phyloP scores from a whole-genome alignment of 2,888 invertebrate genomes.

The Patella depressa region DNA sequence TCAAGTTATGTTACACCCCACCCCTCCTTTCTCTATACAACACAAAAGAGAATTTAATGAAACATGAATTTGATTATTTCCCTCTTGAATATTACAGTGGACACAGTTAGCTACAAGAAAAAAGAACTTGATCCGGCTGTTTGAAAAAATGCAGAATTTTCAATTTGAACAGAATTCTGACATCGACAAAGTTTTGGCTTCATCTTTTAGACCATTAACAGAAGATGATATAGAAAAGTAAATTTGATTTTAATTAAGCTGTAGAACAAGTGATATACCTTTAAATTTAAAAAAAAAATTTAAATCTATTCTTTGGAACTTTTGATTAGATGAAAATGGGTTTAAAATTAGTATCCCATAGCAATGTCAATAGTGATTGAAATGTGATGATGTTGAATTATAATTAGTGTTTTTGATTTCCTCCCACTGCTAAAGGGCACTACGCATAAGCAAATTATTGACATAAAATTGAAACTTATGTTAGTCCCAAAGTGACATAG shows the following conservation, averaged over 20 bases:
- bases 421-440: too few species aligned
- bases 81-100: conserved; percentile 54
- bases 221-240: conserved; percentile 80
- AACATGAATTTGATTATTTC: background rate
- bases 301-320: too few species aligned
- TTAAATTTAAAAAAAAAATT: background rate
- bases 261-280: background rate
- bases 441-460: too few species aligned
- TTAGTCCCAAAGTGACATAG: too few species aligned
- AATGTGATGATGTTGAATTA: too few species aligned
- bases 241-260: background rate
- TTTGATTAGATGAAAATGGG: too few species aligned
- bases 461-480: too few species aligned
- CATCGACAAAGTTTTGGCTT: conserved; percentile 87
- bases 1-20: too few species aligned
- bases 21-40: too few species aligned
- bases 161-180: conserved; percentile 86
- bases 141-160: conserved; percentile 92
- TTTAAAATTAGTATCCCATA: background rate
- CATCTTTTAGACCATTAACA: conserved; percentile 84
- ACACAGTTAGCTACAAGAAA: conserved; percentile 88
- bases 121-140: conserved; percentile 83
- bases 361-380: too few species aligned
- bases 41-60: too few species aligned
- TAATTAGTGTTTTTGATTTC: too few species aligned